Evolutionary conservation across 2,113 vertebrate species (phyloP).

Genomic region (Ammodytes marinus): DNA sequence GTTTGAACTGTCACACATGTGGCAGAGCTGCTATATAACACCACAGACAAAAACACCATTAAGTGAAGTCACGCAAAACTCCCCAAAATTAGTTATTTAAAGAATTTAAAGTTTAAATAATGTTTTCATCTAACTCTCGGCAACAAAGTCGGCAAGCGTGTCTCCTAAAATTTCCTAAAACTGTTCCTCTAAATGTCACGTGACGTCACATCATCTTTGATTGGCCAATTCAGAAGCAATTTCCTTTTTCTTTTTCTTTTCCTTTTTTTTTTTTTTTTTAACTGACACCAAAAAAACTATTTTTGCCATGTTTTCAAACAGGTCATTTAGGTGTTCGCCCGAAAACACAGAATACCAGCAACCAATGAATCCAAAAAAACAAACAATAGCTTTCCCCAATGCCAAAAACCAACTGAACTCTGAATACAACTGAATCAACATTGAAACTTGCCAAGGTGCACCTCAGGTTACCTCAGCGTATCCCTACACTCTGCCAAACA

Average conservation of each 20-base stretch:
- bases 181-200: neutral
- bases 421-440: neutral
- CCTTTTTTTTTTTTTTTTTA: neutral
- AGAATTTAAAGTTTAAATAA: too few relatives aligned
- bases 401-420: too few relatives aligned
- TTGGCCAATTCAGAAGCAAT: neutral
- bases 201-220: neutral
- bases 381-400: too few relatives aligned
- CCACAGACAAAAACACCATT: neutral
- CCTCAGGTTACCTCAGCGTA: constrained; percentile 33
- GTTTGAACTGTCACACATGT: neutral
- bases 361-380: too few relatives aligned
- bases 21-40: neutral
- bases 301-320: neutral
- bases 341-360: too few relatives aligned
- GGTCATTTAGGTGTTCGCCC: neutral
- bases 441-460: neutral
- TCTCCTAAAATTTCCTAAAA: neutral
- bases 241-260: neutral
- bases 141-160: neutral
- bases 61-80: neutral
- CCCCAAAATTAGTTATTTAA: too few relatives aligned
- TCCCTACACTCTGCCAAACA: constrained; percentile 41
- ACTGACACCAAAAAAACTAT: neutral
- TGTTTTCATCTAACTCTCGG: too few relatives aligned